Conservation (phyloP, 2,113 vertebrate species). For the Otocyon megalotis region DNA sequence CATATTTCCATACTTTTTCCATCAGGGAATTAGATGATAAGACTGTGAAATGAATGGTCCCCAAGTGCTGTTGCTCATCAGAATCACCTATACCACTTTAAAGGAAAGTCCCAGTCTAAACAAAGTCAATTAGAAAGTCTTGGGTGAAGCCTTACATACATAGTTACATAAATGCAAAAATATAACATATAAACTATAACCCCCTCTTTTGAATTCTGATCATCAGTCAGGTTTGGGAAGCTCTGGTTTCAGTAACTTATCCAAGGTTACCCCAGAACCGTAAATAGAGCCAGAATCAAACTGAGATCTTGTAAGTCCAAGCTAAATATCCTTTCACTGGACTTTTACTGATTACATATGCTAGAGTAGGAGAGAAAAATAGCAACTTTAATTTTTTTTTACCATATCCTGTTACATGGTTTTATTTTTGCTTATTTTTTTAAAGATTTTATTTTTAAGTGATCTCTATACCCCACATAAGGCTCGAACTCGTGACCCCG, state of each 20-base stretch:
- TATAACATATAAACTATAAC: background rate
- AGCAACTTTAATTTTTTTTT: background rate
- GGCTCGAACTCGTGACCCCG: background rate
- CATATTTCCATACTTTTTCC: background rate
- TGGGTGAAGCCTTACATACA: background rate
- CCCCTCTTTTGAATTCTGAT: background rate
- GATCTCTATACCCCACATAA: background rate
- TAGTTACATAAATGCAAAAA: background rate
- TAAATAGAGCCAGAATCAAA: constrained; percentile 19
- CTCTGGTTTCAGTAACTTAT: constrained; percentile 25
- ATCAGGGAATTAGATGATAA: background rate
- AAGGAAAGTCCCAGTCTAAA: constrained; percentile 35
- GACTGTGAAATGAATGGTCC: background rate
- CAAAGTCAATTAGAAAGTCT: background rate
- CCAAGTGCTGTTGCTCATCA: background rate
- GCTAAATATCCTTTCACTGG: background rate
- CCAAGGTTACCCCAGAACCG: background rate
- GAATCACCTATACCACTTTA: background rate
- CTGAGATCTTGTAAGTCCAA: background rate
- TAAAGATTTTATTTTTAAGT: background rate
- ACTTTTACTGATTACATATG: background rate
- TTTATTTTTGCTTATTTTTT: background rate
- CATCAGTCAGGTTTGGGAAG: background rate
- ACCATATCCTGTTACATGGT: background rate
- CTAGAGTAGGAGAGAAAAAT: background rate